These are phyloP conservation scores for Condylostylus longicornis DNA, from an alignment of 1,140 invertebrate genomes.

Conservation along the genomic window DNA sequence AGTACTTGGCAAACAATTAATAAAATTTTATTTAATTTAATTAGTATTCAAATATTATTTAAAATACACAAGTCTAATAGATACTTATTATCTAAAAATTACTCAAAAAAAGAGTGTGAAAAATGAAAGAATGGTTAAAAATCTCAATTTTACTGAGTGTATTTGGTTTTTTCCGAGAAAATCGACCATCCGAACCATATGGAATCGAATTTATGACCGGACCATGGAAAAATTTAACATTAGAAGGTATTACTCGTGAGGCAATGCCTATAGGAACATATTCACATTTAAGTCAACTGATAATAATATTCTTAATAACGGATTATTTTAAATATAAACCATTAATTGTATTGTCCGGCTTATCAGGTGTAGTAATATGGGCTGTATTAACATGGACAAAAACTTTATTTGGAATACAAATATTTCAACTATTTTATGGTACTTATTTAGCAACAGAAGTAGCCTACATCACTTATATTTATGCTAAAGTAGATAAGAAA, in stretches of 20 bases:
- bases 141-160: slow-evolving; percentile 51
- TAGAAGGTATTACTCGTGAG: slow-evolving; percentile 46
- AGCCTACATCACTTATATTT: slow-evolving; percentile 86
- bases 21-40: too few species aligned
- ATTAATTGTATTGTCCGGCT: slow-evolving; percentile 58
- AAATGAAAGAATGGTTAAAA: slow-evolving; percentile 41
- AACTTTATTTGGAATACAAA: slow-evolving; percentile 46
- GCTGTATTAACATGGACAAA: slow-evolving; percentile 53
- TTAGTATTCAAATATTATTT: too few species aligned
- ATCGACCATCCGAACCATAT: slow-evolving; percentile 64
- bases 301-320: slow-evolving; percentile 64
- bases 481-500: slow-evolving; percentile 67
- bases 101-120: too few species aligned
- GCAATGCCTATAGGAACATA: slow-evolving; percentile 68
- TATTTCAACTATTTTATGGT: slow-evolving; percentile 55
- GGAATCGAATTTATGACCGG: slow-evolving; percentile 54
- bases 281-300: slow-evolving; percentile 47
- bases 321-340: slow-evolving; percentile 69
- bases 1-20: too few species aligned
- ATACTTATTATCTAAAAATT: too few species aligned
- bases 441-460: slow-evolving; percentile 76
- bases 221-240: slow-evolving; percentile 51
- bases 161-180: slow-evolving; percentile 69
- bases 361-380: slow-evolving; percentile 54
- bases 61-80: too few species aligned